A percentile compares a stretch with the other conserved stretches of the same genome.
These are phyloP conservation scores for Harpalus rubripes DNA, from an alignment of 2,888 invertebrate species.

Conservation along the genomic window DNA sequence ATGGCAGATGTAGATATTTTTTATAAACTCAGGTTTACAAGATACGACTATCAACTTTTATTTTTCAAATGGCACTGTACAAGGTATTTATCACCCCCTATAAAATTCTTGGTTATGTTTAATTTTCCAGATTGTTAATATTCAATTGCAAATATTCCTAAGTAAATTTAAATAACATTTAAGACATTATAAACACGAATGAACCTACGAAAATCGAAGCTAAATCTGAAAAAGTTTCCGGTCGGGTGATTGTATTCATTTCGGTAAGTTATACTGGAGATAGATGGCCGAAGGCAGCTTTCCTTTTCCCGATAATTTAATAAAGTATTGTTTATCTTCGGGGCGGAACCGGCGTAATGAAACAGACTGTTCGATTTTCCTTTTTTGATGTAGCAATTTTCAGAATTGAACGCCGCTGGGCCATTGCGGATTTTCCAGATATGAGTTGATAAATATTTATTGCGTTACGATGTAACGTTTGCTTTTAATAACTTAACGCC, in stretches of 20 bases:
- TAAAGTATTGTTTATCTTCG: slow-evolving; percentile 65
- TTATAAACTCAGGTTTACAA: no score
- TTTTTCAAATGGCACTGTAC: no score
- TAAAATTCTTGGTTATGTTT: background rate
- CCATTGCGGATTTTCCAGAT: slow-evolving; percentile 41
- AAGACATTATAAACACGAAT: background rate
- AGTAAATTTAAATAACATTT: slow-evolving; percentile 10
- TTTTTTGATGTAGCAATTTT: slow-evolving; percentile 59
- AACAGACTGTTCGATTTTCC: slow-evolving; percentile 60
- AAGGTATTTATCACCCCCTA: no score
- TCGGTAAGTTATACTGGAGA: slow-evolving; percentile 50
- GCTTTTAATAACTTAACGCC: slow-evolving; percentile 41
- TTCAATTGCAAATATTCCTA: background rate
- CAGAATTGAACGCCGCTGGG: slow-evolving; percentile 52
- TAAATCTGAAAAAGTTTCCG: slow-evolving; percentile 41
- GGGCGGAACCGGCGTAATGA: slow-evolving; percentile 60
- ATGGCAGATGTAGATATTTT: no score
- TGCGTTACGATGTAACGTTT: slow-evolving; percentile 16
- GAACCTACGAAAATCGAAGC: slow-evolving; percentile 2
- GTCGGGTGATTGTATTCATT: slow-evolving; percentile 57
- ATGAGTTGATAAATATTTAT: slow-evolving; percentile 43
- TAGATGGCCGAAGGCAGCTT: slow-evolving; percentile 27
- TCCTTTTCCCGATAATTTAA: slow-evolving; percentile 57
- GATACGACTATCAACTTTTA: no score
- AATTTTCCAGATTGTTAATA: slow-evolving; percentile 20